phyloP scores from a whole-genome alignment of 1,140 invertebrate genomes.

The Pseudachorutes palmiensis region DNA sequence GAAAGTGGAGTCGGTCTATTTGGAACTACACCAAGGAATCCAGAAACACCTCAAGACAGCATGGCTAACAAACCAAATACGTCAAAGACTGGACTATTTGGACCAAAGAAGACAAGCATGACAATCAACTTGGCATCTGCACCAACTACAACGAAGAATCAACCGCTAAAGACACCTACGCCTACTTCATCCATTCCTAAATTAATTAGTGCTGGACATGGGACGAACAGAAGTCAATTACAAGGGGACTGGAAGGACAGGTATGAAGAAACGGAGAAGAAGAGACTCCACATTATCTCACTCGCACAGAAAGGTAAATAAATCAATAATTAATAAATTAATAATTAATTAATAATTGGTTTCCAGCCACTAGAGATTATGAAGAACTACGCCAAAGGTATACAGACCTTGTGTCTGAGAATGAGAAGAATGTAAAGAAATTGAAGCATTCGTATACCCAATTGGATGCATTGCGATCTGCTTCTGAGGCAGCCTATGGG shows the following conservation, averaged over 20 bases:
- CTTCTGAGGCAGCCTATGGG: constrained; percentile 34
- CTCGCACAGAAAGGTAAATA: constrained; percentile 35
- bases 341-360: constrained; percentile 14
- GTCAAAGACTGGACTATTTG: too few relatives aligned
- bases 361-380: constrained; percentile 35
- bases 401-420: constrained; percentile 22
- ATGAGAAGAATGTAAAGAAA: constrained; percentile 24
- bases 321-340: too few relatives aligned
- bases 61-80: background rate
- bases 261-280: constrained; percentile 37
- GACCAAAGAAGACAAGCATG: constrained; percentile 27
- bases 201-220: constrained; percentile 6
- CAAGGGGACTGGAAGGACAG: constrained; percentile 32
- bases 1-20: background rate
- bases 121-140: constrained; percentile 23
- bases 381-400: constrained; percentile 33
- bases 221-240: background rate
- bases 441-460: constrained; percentile 25
- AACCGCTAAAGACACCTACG: background rate
- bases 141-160: background rate
- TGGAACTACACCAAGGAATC: background rate
- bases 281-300: constrained; percentile 27
- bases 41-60: background rate
- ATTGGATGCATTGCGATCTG: constrained; percentile 33
- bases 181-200: constrained; percentile 18